These are phyloP conservation scores for Arctopsyche grandis DNA, from an alignment of 1,140 invertebrate species.

Conservation along the genomic window DNA sequence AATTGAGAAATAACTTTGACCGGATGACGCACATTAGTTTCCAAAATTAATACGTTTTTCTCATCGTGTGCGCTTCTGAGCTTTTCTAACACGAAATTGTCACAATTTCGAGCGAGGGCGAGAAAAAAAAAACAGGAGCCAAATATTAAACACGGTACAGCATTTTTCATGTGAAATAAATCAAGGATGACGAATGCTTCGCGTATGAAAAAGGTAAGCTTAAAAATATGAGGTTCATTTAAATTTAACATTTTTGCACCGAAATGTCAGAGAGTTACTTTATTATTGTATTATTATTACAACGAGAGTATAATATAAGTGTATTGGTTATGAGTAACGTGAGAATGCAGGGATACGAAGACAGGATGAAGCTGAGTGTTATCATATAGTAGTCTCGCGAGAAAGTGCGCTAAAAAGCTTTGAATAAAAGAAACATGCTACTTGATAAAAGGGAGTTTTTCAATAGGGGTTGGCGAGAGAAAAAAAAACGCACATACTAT, in stretches of 20 bases:
- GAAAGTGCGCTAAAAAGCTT: constrained; percentile 42
- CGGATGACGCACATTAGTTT: constrained; percentile 16
- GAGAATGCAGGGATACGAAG: background rate
- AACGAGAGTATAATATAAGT: too few species aligned
- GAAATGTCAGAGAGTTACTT: background rate
- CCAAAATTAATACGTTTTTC: constrained; percentile 27
- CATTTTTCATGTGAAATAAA: constrained; percentile 21
- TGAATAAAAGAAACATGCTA: constrained; percentile 51
- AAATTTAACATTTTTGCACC: background rate
- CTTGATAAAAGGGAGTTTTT: constrained; percentile 43
- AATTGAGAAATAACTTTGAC: constrained; percentile 32
- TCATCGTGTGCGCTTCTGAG: background rate
- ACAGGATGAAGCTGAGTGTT: constrained; percentile 18
- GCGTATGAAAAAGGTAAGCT: background rate
- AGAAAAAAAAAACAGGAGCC: background rate
- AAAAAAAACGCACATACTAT: constrained; percentile 41
- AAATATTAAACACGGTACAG: background rate
- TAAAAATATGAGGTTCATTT: background rate
- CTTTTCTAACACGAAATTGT: background rate
- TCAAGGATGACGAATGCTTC: constrained; percentile 7
- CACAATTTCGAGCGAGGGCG: background rate
- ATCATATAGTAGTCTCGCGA: constrained; percentile 38
- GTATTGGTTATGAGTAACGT: background rate
- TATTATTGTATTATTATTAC: background rate
- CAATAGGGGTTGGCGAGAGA: constrained; percentile 28